Evolutionary conservation across 2,888 invertebrate genomes (phyloP).

Genomic region (Tachina fera): DNA sequence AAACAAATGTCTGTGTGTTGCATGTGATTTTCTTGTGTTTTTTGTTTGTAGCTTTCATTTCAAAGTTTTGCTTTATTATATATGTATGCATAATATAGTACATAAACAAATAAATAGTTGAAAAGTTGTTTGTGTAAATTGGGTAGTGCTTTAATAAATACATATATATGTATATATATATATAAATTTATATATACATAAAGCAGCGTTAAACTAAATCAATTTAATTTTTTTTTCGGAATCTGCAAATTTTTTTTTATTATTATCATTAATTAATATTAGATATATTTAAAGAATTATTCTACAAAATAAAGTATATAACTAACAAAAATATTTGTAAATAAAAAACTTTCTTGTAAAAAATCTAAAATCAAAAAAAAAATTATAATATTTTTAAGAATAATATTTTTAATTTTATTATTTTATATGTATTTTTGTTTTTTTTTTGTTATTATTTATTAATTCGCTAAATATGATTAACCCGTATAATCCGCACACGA

Average conservation of each 20-base stretch:
- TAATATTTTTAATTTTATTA: conserved; percentile 27
- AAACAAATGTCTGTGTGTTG: conserved; percentile 54
- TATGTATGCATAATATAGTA: conserved; percentile 21
- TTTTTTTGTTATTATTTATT: conserved; percentile 31
- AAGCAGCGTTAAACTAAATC: conserved; percentile 43
- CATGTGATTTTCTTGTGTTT: conserved; percentile 2
- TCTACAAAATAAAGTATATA: conserved; percentile 40
- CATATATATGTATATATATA: conserved; percentile 19
- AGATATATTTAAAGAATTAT: conserved; percentile 52
- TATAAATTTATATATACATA: conserved; percentile 27
- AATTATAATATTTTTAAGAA: conserved; percentile 26
- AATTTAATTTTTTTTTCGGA: conserved; percentile 35
- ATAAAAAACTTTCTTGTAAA: conserved; percentile 46
- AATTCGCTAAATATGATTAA: conserved; percentile 64
- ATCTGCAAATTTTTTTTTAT: conserved; percentile 21
- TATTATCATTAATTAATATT: conserved; percentile 42
- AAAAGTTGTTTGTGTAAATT: conserved; percentile 25
- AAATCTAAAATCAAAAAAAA: conserved; percentile 35
- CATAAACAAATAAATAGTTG: conserved; percentile 53
- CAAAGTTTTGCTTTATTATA: conserved; percentile 38
- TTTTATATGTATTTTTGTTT: not conserved
- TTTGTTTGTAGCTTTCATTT: conserved; percentile 42
- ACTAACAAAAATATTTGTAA: conserved; percentile 29
- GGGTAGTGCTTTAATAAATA: conserved; percentile 36
- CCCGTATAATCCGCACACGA: conserved; percentile 71